phyloP scores from a whole-genome alignment of 2,797 vertebrate genomes.

The Typhlichthys eigenmanni region DNA sequence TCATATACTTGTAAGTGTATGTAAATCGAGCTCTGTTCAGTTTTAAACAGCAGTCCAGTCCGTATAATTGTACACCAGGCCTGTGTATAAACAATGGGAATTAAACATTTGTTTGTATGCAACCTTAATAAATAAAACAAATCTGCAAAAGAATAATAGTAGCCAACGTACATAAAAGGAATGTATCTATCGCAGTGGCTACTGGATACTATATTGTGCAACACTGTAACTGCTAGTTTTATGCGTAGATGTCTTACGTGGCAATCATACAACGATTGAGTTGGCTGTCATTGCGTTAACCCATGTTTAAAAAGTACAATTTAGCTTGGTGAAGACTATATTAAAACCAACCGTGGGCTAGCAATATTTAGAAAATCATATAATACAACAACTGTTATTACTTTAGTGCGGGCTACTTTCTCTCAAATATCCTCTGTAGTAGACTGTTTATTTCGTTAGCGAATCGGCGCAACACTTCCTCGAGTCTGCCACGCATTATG shows the following conservation, averaged over 20 bases:
- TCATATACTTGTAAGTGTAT: too few relatives aligned
- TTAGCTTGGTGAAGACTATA: not conserved
- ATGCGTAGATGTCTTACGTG: slow-evolving; percentile 80
- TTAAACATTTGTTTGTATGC: slow-evolving; percentile 15
- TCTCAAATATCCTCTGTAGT: not conserved
- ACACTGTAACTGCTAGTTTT: slow-evolving; percentile 48
- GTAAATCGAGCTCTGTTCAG: slow-evolving; percentile 8
- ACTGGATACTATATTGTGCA: slow-evolving; percentile 30
- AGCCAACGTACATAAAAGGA: not conserved
- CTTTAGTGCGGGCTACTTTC: slow-evolving; percentile 1
- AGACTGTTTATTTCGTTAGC: slow-evolving; percentile 18
- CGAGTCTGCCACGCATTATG: slow-evolving; percentile 40
- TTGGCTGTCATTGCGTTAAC: slow-evolving; percentile 58
- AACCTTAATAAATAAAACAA: fast-evolving
- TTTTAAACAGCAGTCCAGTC: slow-evolving; percentile 6
- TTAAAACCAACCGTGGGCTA: not conserved
- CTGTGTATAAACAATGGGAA: not conserved
- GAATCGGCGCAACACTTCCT: slow-evolving; percentile 35
- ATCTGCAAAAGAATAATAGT: fast-evolving
- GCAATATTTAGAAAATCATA: too few relatives aligned
- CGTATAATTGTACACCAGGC: slow-evolving; percentile 2
- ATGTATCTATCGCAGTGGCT: not conserved
- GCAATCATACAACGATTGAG: slow-evolving; percentile 73
- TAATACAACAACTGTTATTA: too few relatives aligned
- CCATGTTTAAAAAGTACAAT: slow-evolving; percentile 43